A percentile compares a stretch with the other conserved stretches of the same genome.
phyloP scores from a whole-genome alignment of 2,113 vertebrate genomes.

The Salvelinus namaycush region DNA sequence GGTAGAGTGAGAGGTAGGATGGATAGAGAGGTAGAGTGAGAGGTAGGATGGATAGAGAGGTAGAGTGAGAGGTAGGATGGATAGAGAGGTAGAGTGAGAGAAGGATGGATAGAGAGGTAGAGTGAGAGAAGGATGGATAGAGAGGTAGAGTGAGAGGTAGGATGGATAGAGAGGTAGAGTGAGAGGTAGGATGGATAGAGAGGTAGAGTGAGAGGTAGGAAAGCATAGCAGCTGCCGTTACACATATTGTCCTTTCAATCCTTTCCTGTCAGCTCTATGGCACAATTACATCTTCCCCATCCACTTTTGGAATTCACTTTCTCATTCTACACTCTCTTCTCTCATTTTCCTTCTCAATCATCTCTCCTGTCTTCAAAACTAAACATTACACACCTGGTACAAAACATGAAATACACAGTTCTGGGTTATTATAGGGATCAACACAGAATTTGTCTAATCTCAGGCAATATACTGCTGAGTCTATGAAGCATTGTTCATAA shows the following conservation, averaged over 20 bases:
- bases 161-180: too few relatives aligned
- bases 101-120: background rate
- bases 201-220: slow-evolving; percentile 8
- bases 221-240: background rate
- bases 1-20: background rate
- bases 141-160: background rate
- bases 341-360: background rate
- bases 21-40: too few relatives aligned
- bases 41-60: slow-evolving; percentile 1
- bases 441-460: background rate
- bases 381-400: background rate
- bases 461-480: background rate
- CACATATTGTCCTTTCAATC: background rate
- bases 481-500: slow-evolving; percentile 6
- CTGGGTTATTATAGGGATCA: background rate
- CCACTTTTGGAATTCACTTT: background rate
- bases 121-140: background rate
- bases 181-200: slow-evolving; percentile 8
- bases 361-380: background rate
- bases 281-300: background rate
- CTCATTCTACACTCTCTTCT: background rate
- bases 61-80: background rate
- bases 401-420: background rate
- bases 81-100: too few relatives aligned
- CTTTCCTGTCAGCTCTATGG: background rate